Evolutionary conservation across 92 coral and sea anemone genomes (phyloP), one percentile per base, ranked within the genome.

Genomic region (Isaurus tuberculatus): DNA sequence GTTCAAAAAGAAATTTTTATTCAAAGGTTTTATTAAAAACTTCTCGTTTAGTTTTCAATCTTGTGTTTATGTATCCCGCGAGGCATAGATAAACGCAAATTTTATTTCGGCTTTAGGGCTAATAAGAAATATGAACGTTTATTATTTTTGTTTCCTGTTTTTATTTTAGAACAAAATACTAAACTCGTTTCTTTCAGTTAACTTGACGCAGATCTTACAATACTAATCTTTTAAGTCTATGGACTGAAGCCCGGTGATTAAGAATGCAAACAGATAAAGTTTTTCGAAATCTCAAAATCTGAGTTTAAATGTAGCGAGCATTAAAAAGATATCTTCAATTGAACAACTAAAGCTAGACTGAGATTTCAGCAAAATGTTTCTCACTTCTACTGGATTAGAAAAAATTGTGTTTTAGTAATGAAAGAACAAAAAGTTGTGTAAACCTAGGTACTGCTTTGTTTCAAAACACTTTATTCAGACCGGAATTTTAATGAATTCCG

Each of bases 91-190:
- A 40, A 61, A 60, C n/a, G 10, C 15, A 37, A 57, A 77, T 58
- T 77, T 77, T 70, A 58, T 37, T 25, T 26, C 82, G 82, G 65
- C 53, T 77, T n/a, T 42, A 32, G 70, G 82, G 46, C 46, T 67
- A 57, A 77, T 57, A 34, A 77, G 43, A 77, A 77, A 77, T 14
- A 28, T 8, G 55, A 34, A 72, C 43, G 70, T 77, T 23, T 77
- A 58, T 77, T 61, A 23, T 34, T 77, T 31, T 36, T 58, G 82
- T 60, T 77, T 77, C 82, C 82, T 77, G 82, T 77, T 77, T 36
- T 58, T 58, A 20, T 58, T 77, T 75, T 58, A 57, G 33, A 34
- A 27, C 69, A 77, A n/a, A 77, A 77, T 60, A 77, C 11, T 77
- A 77, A 32, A 58, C 82, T 77, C 70, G 22, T 15, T 74, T 10